Percentiles rank a stretch among this genome's conserved stretches.
These are phyloP conservation scores for Microdon myrmicae DNA, from an alignment of 2,888 invertebrate genomes.

Conservation along the genomic window DNA sequence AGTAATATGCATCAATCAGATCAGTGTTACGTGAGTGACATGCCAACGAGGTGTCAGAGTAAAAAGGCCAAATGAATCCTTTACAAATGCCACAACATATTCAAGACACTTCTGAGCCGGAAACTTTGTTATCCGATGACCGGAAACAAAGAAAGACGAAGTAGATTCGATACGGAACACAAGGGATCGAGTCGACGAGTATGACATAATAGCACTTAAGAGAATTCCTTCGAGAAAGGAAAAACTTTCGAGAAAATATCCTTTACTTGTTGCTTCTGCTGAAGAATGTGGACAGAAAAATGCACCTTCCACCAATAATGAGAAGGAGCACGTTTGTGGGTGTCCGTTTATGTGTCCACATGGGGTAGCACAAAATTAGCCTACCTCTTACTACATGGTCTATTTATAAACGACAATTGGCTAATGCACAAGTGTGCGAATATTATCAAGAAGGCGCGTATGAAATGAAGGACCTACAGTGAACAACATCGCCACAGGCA, in stretches of 20 bases:
- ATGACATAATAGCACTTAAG: slow-evolving; percentile 33
- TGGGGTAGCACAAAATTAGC: slow-evolving; percentile 25
- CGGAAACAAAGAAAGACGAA: slow-evolving; percentile 4
- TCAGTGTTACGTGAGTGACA: too few species aligned
- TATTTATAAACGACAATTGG: not conserved
- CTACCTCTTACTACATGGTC: slow-evolving; percentile 5
- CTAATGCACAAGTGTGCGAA: slow-evolving; percentile 13
- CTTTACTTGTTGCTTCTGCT: slow-evolving; percentile 6
- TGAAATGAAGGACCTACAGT: slow-evolving; percentile 1
- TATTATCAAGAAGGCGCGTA: too few species aligned
- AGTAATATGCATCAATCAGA: too few species aligned
- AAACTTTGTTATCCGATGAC: slow-evolving; percentile 1
- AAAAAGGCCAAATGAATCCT: too few species aligned
- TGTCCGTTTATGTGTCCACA: too few species aligned
- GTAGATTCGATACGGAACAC: slow-evolving; percentile 16
- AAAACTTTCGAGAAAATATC: slow-evolving; percentile 42
- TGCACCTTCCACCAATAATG: not conserved
- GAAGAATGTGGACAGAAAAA: not conserved
- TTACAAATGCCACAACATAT: not conserved
- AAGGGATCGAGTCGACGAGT: slow-evolving; percentile 44
- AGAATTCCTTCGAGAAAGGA: slow-evolving; percentile 5
- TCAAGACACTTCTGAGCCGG: not conserved
- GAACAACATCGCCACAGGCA: slow-evolving; percentile 24
- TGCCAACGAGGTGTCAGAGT: too few species aligned
- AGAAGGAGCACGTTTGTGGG: too few species aligned